A percentile compares a stretch with the other conserved stretches of the same genome.
These are phyloP conservation scores for Chiloscyllium plagiosum DNA, from an alignment of 2,113 vertebrate species.

Conservation along the genomic window DNA sequence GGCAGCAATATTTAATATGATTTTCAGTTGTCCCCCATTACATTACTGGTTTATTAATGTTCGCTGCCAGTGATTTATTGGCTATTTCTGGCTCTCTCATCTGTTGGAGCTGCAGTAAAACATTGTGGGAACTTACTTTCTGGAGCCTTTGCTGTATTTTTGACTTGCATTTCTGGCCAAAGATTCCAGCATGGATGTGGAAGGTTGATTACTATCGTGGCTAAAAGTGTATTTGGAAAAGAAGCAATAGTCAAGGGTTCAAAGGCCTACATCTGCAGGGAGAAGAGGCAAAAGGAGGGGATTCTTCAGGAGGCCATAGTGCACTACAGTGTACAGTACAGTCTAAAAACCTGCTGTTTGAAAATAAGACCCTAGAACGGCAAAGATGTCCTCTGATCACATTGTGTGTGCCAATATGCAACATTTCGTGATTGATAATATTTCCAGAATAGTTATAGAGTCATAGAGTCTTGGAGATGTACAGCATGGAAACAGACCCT, in stretches of 20 bases:
- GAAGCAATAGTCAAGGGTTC: background rate
- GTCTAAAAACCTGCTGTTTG: background rate
- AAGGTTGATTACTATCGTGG: background rate
- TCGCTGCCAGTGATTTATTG: background rate
- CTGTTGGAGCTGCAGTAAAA: background rate
- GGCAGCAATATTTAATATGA: background rate
- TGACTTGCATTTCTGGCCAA: background rate
- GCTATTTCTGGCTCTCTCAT: background rate
- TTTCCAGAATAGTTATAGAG: background rate
- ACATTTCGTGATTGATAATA: background rate
- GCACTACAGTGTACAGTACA: background rate
- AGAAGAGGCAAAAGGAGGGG: background rate
- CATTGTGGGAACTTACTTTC: background rate
- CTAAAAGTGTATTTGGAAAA: background rate
- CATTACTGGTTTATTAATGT: background rate
- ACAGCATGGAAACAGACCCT: no score
- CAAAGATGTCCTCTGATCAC: background rate
- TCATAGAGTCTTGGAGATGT: no score
- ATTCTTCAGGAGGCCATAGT: background rate
- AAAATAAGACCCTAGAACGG: background rate
- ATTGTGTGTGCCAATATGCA: background rate
- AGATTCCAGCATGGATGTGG: background rate
- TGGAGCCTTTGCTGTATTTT: background rate
- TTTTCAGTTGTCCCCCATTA: background rate
- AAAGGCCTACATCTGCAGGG: background rate